Base-by-base conservation (phyloP, 2,888 invertebrate genomes). In the Euplagia quadripunctaria region DNA sequence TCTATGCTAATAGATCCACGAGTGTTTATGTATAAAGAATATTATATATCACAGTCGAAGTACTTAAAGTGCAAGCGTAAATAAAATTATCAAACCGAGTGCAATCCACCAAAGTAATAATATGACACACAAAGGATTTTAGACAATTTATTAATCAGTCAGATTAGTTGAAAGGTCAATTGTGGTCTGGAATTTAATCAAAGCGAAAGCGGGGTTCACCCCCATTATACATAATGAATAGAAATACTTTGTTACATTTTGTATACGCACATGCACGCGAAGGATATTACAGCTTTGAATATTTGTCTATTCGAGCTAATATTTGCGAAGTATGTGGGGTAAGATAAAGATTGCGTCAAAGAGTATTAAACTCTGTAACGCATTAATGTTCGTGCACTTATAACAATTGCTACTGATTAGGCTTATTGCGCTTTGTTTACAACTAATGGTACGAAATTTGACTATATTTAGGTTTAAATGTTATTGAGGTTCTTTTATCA, bases 121-220 rank as follows among this genome's bases (percentile, higher is more conserved):
- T 68, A 43, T 20, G 20, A 14, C 16, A n/a, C 43, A 69, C 61
- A 65, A 61, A 69, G 20, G 69, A 65, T 73, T 73, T 73, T 31
- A 73, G 17, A 69, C 65, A 70, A 73, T 80, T 71, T 42, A 75
- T 75, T 81, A 75, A 81, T 79, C 70, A 76, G 75, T 63, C 61
- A 75, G 75, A 82, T 81, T 82, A 78, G 78, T 78, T 75, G 68
- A 71, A 73, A 82, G 73, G 74, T 82, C 78, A 75, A 81, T 81
- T 82, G 78, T 71, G 74, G 78, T 64, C 73, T 68, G 75, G 73
- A 79, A 65, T 76, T 81, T 81, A 81, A 81, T 82, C 78, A 80
- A 80, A 82, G 67, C 67, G 69, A 74, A 77, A 74, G 73, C 67
- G 58, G 64, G 31, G 68, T 58, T 69, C 31, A 43, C 55, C 42